A percentile compares a stretch with the other conserved stretches of the same genome.
Conservation (phyloP, 2,797 vertebrate species). For the Characodon lateralis region DNA sequence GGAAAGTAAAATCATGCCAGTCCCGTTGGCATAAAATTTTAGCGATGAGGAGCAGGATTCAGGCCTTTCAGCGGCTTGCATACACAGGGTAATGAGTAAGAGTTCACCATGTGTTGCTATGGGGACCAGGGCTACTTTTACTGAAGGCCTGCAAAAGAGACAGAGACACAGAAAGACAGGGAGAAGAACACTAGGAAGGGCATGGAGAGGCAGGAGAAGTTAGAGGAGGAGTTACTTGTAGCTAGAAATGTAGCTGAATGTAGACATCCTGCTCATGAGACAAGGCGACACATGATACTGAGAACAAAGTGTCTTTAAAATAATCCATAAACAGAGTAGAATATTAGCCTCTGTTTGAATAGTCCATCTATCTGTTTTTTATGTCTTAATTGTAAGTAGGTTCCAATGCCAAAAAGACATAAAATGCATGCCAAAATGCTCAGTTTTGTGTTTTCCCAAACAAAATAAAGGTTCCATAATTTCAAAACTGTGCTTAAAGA, state of each 20-base stretch:
- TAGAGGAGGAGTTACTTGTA: constrained; percentile 62
- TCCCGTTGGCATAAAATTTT: constrained; percentile 48
- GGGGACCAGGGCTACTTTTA: constrained; percentile 75
- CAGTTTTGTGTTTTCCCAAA: not conserved
- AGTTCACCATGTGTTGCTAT: constrained; percentile 77
- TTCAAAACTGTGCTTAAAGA: not conserved
- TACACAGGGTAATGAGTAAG: constrained; percentile 72
- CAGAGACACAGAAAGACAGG: constrained; percentile 61
- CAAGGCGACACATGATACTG: not conserved
- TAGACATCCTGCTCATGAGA: not conserved
- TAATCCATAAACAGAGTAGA: not conserved
- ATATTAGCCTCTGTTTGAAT: not conserved
- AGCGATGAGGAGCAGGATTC: constrained; percentile 58
- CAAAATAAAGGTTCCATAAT: not conserved
- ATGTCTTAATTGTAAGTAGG: too few species aligned
- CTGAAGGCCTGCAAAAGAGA: constrained; percentile 79
- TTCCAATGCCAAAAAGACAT: not conserved
- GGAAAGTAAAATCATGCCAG: constrained; percentile 23
- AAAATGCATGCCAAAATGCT: not conserved
- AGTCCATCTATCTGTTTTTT: not conserved
- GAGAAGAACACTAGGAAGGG: constrained; percentile 56
- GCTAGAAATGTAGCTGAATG: not conserved
- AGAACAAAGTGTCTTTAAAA: not conserved
- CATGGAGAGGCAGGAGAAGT: constrained; percentile 36
- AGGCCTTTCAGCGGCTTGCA: constrained; percentile 49